Percentiles rank a stretch among this genome's conserved stretches.
These are phyloP conservation scores for Sminthurides aquaticus DNA, from an alignment of 2,888 invertebrate species.

Conservation along the genomic window DNA sequence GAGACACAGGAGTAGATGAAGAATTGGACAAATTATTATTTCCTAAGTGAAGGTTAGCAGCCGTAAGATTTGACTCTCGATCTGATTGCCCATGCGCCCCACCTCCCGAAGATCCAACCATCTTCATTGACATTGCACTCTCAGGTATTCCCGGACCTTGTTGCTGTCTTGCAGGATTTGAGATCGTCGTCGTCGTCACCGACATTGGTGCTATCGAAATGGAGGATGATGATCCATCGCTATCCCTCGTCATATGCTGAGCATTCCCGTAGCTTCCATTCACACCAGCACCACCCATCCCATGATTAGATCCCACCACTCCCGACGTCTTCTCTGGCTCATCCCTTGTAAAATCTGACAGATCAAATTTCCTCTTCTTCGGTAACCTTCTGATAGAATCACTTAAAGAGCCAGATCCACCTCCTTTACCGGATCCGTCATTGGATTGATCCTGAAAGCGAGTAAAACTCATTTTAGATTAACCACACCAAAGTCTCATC, in stretches of 20 bases:
- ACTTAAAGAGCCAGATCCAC: conserved; percentile 10
- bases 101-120: too few relatives aligned
- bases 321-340: conserved; percentile 15
- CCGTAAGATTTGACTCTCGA: not conserved
- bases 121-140: not conserved
- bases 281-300: not conserved
- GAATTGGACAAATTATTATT: too few relatives aligned
- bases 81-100: not conserved
- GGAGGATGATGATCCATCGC: too few relatives aligned
- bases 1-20: not conserved
- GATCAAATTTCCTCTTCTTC: conserved; percentile 84
- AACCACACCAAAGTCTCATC: too few relatives aligned
- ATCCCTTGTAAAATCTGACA: conserved; percentile 64
- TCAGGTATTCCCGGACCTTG: too few relatives aligned
- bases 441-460: conserved; percentile 9
- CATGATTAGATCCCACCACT: conserved; percentile 7
- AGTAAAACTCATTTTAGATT: too few relatives aligned
- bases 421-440: conserved; percentile 4
- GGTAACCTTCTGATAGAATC: conserved; percentile 62
- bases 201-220: too few relatives aligned
- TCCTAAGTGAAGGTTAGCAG: too few relatives aligned
- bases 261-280: too few relatives aligned
- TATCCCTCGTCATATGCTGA: too few relatives aligned
- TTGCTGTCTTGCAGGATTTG: too few relatives aligned
- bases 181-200: too few relatives aligned